Base-by-base conservation (phyloP, 1,140 invertebrate genomes). In the Dinothrombium tinctorium region DNA sequence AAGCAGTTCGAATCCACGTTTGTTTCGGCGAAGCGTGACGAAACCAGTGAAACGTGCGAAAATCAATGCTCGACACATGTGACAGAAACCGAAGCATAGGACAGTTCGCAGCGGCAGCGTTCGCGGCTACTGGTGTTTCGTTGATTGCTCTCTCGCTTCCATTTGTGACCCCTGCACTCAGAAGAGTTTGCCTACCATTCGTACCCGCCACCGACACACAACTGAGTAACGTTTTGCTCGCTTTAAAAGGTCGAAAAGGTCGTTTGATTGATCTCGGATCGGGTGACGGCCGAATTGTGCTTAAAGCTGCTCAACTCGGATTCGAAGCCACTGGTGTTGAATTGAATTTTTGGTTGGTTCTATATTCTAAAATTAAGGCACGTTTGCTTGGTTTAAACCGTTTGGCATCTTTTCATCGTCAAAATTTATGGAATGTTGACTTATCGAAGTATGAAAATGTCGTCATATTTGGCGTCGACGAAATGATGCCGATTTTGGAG, bases 281-380 rank as follows among this genome's bases (percentile, higher is more conserved):
- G 50, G 84, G 84, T 11, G 84, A 92, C 63, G 84, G 84, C 14
- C 61, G 83, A 55, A 75, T 86, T 47, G 80, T 84, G 50, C 47
- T 69, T 54, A 73, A 75, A 49, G 73, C 78, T 40, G 76, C 80
- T 0, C 70, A 71, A 59, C 53, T 65, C 37, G 73, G 76, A 0
- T 77, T 78, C 50, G 56, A 59, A 49, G 65, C 67, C 24, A 64
- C 73, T 56, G 84, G 84, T 22, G 75, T 92, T 3, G 84, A 92
- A 63, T 58, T 92, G 0, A 92, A 92, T 59, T 69, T 69, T 58
- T 92, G 6, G 36, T 29, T 47, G 6, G 42, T 44, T 17, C 8
- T 44, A n/a, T 44, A 42, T 21, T 44, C 42, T 2, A 44, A 44
- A 25, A 21, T 23, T 33, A 8, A 23, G 8, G 40, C 42, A 5